Evolutionary conservation across 2,888 invertebrate genomes (phyloP), one percentile per base, ranked within the genome.

Genomic region (Brachypterus glaber): DNA sequence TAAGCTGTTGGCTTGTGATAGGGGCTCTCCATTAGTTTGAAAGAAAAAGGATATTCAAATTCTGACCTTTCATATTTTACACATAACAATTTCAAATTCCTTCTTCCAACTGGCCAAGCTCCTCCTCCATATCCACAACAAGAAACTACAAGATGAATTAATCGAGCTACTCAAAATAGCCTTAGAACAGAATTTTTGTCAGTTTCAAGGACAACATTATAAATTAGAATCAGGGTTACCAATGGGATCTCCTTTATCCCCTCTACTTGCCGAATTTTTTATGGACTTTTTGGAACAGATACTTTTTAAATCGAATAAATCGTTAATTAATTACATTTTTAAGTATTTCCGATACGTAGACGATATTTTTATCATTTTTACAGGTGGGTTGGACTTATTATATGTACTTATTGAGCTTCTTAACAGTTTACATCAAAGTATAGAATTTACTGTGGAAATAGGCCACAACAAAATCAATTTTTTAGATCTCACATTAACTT

Each of bases 211-310:
- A 13, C 11, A 3, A 21, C 9, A 24, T 16, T 37, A 31, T 9
- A 21, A 37, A 25, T 21, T 31, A 3, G 31, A 25, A n/a, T 11
- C 15, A 2, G 32, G 37, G 3, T 9, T 37, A 16, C 37, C 37
- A 1, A 37, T 37, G 32, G 32, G 37, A 2, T 32, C 37, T 32
- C 37, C 37, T 9, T 24, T 31, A 32, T 37, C 37, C 3, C 31
- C 32, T 4, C 25, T 37, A 7, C 14, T 37, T 15, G 25, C 31
- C 12, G 25, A 37, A 37, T 14, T 18, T 12, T 37, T 37, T 16
- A 31, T 33, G 37, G 13, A 31, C 26, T 8, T 25, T 9, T 12
- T 37, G 17, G 32, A 37, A 9, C 12, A 37, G 26, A 36, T n/a
- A n/a, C n/a, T n/a, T 30, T 36, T 36, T 17, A 17, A 30, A 11